phyloP scores from a whole-genome alignment of 1,140 invertebrate species.

The Teleopsis dalmanni region DNA sequence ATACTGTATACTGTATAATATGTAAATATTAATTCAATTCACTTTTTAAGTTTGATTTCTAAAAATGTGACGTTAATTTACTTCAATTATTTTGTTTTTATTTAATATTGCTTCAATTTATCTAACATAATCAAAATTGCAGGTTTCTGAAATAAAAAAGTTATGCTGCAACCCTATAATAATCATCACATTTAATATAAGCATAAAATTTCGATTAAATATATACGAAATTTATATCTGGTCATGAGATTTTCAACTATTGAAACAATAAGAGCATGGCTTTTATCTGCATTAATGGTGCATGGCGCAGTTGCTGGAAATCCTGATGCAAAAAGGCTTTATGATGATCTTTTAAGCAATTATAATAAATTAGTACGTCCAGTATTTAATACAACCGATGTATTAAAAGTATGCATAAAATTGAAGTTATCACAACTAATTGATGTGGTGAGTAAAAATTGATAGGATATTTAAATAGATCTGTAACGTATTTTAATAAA shows the following conservation, averaged over 20 bases:
- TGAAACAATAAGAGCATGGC: slow-evolving; percentile 44
- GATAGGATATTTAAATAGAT: not conserved
- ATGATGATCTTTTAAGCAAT: slow-evolving; percentile 85
- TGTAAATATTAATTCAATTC: too few species aligned
- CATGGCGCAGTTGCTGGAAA: slow-evolving; percentile 62
- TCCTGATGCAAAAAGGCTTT: slow-evolving; percentile 82
- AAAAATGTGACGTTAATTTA: too few species aligned
- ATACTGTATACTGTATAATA: too few species aligned
- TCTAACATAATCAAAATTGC: too few species aligned
- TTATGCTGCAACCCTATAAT: too few species aligned
- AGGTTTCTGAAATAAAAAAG: too few species aligned
- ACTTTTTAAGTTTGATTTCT: too few species aligned
- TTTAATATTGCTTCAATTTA: too few species aligned
- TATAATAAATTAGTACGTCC: slow-evolving; percentile 92
- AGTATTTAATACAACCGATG: slow-evolving; percentile 86
- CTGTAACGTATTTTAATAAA: not conserved
- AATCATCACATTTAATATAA: too few species aligned
- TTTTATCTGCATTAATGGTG: slow-evolving; percentile 39
- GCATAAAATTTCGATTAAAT: too few species aligned
- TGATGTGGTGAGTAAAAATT: slow-evolving; percentile 72
- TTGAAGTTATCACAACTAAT: slow-evolving; percentile 90
- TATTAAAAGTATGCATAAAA: slow-evolving; percentile 87
- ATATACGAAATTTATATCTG: too few species aligned
- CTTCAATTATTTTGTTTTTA: too few species aligned
- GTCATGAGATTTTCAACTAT: slow-evolving; percentile 12